phyloP scores from a whole-genome alignment of 2,888 invertebrate species.

The Tetramorium bicarinatum region DNA sequence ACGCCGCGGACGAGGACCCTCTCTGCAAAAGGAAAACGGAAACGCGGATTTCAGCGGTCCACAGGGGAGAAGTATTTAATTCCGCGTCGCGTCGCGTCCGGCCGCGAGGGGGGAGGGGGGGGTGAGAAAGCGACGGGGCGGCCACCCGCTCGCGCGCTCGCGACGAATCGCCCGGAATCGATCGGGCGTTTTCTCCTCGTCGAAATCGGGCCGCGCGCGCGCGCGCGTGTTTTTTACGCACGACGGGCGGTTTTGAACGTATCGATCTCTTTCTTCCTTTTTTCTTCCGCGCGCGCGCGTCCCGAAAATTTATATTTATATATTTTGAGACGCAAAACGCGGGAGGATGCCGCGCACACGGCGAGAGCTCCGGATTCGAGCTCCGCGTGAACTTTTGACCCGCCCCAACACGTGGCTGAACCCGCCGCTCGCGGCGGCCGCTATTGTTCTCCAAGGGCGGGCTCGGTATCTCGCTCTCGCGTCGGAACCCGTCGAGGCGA shows the following conservation, averaged over 20 bases:
- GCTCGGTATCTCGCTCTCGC: background rate
- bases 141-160: background rate
- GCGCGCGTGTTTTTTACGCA: constrained; percentile 16
- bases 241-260: background rate
- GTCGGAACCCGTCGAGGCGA: background rate
- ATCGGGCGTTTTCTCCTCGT: constrained; percentile 15
- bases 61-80: too few relatives aligned
- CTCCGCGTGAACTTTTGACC: constrained; percentile 26
- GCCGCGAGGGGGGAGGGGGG: background rate
- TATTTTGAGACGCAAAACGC: background rate
- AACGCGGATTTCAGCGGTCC: background rate
- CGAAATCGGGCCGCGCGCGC: background rate
- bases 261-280: background rate
- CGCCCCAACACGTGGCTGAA: constrained; percentile 19
- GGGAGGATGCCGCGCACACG: background rate
- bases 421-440: background rate
- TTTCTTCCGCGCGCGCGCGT: background rate
- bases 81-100: too few relatives aligned
- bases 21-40: constrained; percentile 27
- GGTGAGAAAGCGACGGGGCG: background rate
- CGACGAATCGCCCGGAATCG: constrained; percentile 13
- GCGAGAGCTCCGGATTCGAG: too few relatives aligned
- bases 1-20: constrained; percentile 21
- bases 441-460: background rate
- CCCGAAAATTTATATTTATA: background rate